Evolutionary conservation across 2,113 vertebrate species (phyloP).

Genomic region (Deroptyus accipitrinus): DNA sequence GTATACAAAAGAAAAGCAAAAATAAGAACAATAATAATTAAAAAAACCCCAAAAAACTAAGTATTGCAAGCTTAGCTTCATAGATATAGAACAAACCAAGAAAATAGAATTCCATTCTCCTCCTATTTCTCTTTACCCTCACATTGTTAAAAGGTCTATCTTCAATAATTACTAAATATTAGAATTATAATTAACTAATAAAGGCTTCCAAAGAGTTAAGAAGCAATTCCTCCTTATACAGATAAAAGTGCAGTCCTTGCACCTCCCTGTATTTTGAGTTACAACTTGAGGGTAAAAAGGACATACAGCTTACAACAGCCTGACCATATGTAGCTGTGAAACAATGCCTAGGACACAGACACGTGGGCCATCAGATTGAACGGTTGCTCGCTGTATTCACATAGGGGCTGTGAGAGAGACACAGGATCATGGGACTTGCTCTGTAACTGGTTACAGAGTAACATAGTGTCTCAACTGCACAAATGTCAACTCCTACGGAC

Average conservation of each 20-base stretch:
- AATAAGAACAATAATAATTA: background rate
- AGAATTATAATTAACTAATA: background rate
- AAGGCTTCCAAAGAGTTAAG: background rate
- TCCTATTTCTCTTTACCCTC: background rate
- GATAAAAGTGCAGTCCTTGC: background rate
- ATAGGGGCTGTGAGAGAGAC: background rate
- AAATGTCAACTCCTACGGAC: background rate
- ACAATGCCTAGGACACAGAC: background rate
- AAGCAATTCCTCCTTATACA: background rate
- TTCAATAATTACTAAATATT: background rate
- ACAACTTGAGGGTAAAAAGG: background rate
- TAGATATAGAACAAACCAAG: background rate
- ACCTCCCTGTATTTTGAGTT: background rate
- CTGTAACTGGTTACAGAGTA: background rate
- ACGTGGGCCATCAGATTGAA: accelerated
- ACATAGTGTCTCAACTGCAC: background rate
- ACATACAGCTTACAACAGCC: background rate
- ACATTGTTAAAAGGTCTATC: background rate
- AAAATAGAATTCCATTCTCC: background rate
- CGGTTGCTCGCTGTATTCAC: accelerated
- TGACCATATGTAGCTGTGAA: background rate
- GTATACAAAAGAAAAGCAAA: background rate
- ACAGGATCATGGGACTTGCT: background rate
- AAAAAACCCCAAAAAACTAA: background rate
- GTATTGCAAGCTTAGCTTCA: background rate